Percentiles rank a stretch among this genome's conserved stretches.
Evolutionary conservation across 1,140 invertebrate genomes (phyloP).

Genomic region (Agrypnia vestita): DNA sequence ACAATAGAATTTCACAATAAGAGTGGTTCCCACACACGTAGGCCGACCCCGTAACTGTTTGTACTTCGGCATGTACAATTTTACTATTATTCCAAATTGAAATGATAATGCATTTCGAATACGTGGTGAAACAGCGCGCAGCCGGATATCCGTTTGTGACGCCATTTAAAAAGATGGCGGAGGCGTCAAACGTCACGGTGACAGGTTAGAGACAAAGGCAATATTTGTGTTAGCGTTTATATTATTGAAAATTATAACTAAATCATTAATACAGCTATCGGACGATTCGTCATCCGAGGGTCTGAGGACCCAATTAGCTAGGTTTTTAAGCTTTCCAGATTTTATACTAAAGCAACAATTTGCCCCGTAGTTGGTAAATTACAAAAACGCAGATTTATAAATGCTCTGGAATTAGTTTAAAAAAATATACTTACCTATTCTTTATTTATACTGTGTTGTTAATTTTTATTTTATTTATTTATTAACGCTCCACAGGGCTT

Average conservation of each 20-base stretch:
- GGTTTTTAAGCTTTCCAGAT: too few relatives aligned
- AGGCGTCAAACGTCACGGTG: constrained; percentile 21
- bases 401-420: too few relatives aligned
- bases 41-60: background rate
- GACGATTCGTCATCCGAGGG: background rate
- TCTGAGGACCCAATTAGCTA: too few relatives aligned
- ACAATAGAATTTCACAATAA: constrained; percentile 2
- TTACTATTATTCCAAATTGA: background rate
- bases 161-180: constrained; percentile 19
- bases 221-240: background rate
- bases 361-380: background rate
- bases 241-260: too few relatives aligned
- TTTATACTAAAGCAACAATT: background rate
- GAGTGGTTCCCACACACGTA: background rate
- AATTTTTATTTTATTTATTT: too few relatives aligned
- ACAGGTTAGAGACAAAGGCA: constrained; percentile 5
- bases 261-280: too few relatives aligned
- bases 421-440: too few relatives aligned
- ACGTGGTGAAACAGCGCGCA: constrained; percentile 9
- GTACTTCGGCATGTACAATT: background rate
- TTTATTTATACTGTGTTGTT: too few relatives aligned
- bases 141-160: background rate
- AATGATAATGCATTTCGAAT: constrained; percentile 13
- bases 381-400: too few relatives aligned
- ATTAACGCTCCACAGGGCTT: too few relatives aligned